Base-by-base conservation (phyloP, 64 coral and sea anemone species). In the Trachythela sp. region DNA sequence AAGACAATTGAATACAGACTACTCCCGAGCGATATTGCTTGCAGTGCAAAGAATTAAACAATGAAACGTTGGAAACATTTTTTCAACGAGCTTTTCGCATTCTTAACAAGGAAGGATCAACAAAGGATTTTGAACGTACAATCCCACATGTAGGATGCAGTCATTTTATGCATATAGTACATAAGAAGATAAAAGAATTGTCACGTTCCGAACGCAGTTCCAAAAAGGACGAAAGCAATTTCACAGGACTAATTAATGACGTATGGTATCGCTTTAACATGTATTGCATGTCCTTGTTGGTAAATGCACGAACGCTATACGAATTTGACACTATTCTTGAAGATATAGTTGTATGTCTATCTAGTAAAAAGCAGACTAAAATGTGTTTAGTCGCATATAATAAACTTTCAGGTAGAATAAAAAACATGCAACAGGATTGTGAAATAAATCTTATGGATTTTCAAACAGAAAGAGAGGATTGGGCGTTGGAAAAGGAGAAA, bases 151-250 rank as follows among this genome's bases (percentile, higher is more conserved):
- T 88, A 11, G 60, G 87, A 22, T 88, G 87, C 68, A 88, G 67
- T 77, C 87, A 88, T 42, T 88, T 88, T 33, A 88, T 88, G 87
- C 59, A 72, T 29, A 88, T 70, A 20, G 87, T 30, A n/a, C 59
- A 68, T 38, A 68, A 48, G 10, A 38, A 36, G 29, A 76, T 1
- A 0, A 18, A 83, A 71, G 38, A 30, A 40, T 67, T 88, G 51
- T 64, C 22, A 13, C 50, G 40, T 5, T 13, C 11, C 2, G 68
- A 88, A 10, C 13, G 34, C 54, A 71, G 17, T 38, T 38, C 71
- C 71, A 77, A 27, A 9, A n/a, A 77, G 71, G 36, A 77, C 54
- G n/a, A n/a, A n/a, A n/a, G n/a, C n/a, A n/a, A n/a, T n/a, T n/a
- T n/a, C n/a, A n/a, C n/a, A n/a, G n/a, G 33, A 27, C 9, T 35